Evolutionary conservation across 92 coral and sea anemone species (phyloP).

Genomic region (Epizoanthus ramosus): DNA sequence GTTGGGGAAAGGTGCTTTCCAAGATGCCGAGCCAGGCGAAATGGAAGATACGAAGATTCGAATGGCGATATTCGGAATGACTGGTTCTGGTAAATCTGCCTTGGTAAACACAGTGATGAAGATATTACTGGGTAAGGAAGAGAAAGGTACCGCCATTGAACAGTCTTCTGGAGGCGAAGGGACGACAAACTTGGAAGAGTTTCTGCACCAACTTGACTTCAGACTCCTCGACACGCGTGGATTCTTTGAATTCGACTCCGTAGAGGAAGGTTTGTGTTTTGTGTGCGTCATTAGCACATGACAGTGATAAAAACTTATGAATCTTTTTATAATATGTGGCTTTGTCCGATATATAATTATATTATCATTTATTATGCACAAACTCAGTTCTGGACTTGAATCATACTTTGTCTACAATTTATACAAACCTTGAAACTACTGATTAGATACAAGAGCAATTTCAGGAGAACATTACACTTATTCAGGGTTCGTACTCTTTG

Average conservation of each 20-base stretch:
- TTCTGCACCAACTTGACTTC: constrained; percentile 51
- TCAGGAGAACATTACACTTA: too few species aligned
- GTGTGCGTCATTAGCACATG: too few species aligned
- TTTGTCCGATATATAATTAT: too few species aligned
- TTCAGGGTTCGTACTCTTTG: too few species aligned
- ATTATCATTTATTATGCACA: too few species aligned
- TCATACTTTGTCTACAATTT: too few species aligned
- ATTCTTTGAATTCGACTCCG: constrained; percentile 57
- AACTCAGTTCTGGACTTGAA: too few species aligned
- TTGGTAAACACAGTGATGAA: constrained; percentile 70
- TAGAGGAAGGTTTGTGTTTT: constrained; percentile 63
- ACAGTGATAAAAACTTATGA: too few species aligned
- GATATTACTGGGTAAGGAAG: constrained; percentile 53
- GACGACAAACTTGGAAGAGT: constrained; percentile 65
- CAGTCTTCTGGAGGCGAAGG: constrained; percentile 85
- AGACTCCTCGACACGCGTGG: constrained; percentile 77
- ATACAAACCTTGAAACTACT: too few species aligned
- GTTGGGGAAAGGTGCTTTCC: constrained; percentile 48
- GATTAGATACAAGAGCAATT: too few species aligned
- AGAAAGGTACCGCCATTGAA: constrained; percentile 61
- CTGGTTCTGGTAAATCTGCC: too few species aligned
- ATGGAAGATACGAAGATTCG: constrained; percentile 64
- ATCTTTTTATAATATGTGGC: too few species aligned
- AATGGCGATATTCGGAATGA: constrained; percentile 74
- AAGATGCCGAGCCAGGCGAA: constrained; percentile 71